Evolutionary conservation across 2,113 vertebrate species (phyloP).

Genomic region (Ciconia maguari): DNA sequence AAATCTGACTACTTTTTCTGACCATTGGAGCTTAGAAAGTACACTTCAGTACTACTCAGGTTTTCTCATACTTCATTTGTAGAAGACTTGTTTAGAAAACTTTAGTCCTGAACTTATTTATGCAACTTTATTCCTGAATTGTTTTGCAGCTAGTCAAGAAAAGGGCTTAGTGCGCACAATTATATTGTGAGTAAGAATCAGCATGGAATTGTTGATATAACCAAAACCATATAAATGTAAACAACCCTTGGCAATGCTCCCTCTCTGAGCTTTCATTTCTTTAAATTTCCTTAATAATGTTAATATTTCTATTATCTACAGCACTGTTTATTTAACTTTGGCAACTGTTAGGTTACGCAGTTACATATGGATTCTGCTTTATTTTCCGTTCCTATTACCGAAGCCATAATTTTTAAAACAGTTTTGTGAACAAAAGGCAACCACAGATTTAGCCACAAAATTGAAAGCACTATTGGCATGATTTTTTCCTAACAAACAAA

Average conservation of each 20-base stretch:
- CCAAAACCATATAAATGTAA: background rate
- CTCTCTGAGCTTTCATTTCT: background rate
- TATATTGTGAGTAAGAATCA: background rate
- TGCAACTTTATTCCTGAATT: background rate
- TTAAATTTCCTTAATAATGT: background rate
- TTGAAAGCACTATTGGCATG: background rate
- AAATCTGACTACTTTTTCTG: background rate
- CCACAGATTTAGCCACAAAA: background rate
- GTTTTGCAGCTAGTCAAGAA: background rate
- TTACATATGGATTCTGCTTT: background rate
- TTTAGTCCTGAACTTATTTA: background rate
- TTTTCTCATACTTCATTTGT: background rate
- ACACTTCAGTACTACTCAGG: background rate
- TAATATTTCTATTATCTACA: background rate
- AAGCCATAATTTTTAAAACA: background rate
- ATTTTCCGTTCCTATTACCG: background rate
- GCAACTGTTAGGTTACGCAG: background rate
- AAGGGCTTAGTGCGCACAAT: background rate
- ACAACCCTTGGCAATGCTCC: background rate
- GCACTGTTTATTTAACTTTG: background rate
- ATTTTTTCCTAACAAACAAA: background rate
- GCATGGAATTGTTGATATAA: background rate
- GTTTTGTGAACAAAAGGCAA: background rate
- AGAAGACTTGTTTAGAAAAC: background rate
- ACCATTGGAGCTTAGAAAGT: background rate